Percentiles rank a stretch among this genome's conserved stretches.
phyloP scores from a whole-genome alignment of 1,140 invertebrate genomes.

The Ostrea denselamellosa region DNA sequence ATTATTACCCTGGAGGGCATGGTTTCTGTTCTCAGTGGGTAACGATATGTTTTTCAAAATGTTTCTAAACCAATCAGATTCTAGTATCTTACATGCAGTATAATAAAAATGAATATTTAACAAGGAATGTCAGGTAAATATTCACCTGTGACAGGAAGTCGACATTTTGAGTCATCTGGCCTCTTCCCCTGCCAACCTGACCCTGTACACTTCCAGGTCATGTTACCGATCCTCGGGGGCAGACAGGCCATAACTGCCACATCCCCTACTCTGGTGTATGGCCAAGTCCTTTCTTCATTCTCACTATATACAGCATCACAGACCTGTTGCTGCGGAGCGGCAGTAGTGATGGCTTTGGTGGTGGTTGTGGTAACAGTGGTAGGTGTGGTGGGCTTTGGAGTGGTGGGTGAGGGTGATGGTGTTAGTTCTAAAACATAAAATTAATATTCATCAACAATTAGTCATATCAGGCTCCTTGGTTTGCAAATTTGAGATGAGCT shows the following conservation, averaged over 20 bases:
- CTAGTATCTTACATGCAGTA: too few relatives aligned
- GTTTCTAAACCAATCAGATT: too few relatives aligned
- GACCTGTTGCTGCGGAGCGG: neutral
- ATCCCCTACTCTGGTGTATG: neutral
- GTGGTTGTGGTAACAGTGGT: slow-evolving; percentile 23
- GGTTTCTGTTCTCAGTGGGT: too few relatives aligned
- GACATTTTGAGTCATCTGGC: neutral
- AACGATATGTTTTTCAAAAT: too few relatives aligned
- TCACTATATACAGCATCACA: neutral
- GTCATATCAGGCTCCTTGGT: too few relatives aligned
- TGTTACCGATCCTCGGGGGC: slow-evolving; percentile 23
- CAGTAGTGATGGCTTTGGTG: neutral
- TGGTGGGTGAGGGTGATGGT: neutral
- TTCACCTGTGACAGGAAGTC: slow-evolving; percentile 14
- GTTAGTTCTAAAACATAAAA: neutral
- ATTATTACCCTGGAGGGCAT: too few relatives aligned
- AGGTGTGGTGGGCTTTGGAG: neutral
- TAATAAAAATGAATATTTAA: too few relatives aligned
- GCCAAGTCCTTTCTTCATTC: slow-evolving; percentile 43
- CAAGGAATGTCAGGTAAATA: neutral
- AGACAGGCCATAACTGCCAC: neutral
- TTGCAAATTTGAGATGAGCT: too few relatives aligned
- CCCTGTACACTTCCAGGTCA: slow-evolving; percentile 75
- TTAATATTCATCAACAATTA: too few relatives aligned
- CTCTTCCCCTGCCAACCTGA: slow-evolving; percentile 83